Evolutionary conservation across 2,888 invertebrate genomes (phyloP).

Genomic region (Cheilosia vernalis): DNA sequence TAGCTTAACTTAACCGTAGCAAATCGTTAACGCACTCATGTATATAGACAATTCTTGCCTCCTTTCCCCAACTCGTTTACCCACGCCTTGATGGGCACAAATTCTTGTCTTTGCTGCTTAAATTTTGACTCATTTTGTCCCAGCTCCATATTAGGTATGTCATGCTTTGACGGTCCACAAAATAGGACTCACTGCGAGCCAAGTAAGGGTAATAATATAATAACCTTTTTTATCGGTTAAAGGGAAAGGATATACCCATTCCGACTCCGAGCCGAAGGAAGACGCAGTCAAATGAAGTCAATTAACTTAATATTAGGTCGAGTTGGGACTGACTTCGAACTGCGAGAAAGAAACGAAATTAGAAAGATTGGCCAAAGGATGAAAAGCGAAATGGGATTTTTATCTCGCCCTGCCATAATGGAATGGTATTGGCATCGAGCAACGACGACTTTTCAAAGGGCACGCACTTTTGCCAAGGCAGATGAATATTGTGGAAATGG

Average conservation of each 20-base stretch:
- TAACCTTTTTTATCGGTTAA: slow-evolving; percentile 51
- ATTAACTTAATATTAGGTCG: slow-evolving; percentile 49
- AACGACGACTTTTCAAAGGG: slow-evolving; percentile 20
- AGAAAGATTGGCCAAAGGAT: slow-evolving; percentile 26
- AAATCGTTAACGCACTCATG: slow-evolving; percentile 14
- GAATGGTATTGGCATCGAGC: background rate
- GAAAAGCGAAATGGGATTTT: slow-evolving; percentile 40
- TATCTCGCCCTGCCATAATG: slow-evolving; percentile 47
- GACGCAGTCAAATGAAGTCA: slow-evolving; percentile 59
- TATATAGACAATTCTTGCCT: slow-evolving; percentile 37
- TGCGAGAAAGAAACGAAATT: slow-evolving; percentile 1
- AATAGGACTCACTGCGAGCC: slow-evolving; percentile 10
- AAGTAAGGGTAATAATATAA: slow-evolving; percentile 56
- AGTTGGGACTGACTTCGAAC: background rate
- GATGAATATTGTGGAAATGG: slow-evolving; percentile 10
- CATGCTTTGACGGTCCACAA: slow-evolving; percentile 34
- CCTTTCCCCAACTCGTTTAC: slow-evolving; percentile 28
- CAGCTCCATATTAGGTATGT: slow-evolving; percentile 14
- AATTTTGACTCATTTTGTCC: slow-evolving; percentile 48
- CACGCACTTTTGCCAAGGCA: background rate
- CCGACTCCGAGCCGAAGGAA: slow-evolving; percentile 13
- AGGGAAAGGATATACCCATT: slow-evolving; percentile 8
- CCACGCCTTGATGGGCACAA: slow-evolving; percentile 37
- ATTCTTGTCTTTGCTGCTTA: slow-evolving; percentile 48
- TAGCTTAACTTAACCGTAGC: slow-evolving; percentile 31